A percentile compares a stretch with the other conserved stretches of the same genome.
These are phyloP conservation scores for Tor tambroides DNA, from an alignment of 2,113 vertebrate genomes.

Conservation along the genomic window DNA sequence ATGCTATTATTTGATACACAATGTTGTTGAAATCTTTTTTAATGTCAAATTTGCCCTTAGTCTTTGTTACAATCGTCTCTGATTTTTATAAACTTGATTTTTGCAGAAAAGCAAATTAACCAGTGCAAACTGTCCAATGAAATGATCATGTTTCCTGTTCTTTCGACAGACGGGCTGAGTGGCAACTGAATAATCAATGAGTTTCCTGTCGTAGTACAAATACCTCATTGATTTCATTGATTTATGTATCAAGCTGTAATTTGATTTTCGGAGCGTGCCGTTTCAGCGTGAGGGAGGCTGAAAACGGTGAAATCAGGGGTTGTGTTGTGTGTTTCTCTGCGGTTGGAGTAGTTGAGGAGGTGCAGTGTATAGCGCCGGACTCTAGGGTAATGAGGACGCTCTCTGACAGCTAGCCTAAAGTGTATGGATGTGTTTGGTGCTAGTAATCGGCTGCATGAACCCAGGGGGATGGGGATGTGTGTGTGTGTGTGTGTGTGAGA, in stretches of 20 bases:
- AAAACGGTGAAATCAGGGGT: not conserved
- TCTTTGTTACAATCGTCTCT: not conserved
- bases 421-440: conserved; percentile 80
- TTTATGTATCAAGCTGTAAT: conserved; percentile 36
- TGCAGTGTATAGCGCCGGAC: conserved; percentile 65
- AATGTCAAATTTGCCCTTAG: not conserved
- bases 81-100: not conserved
- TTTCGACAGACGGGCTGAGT: not conserved
- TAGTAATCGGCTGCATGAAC: conserved; percentile 79
- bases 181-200: conserved; percentile 47
- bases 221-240: conserved; percentile 45
- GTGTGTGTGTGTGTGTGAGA: conserved; percentile 22
- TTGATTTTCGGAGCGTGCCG: conserved; percentile 1
- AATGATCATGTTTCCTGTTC: conserved; percentile 24
- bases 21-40: not conserved
- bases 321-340: conserved; percentile 30
- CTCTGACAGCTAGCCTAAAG: conserved; percentile 79
- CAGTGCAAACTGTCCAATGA: not conserved
- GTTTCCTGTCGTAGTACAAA: conserved; percentile 4
- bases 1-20: not conserved
- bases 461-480: conserved; percentile 64
- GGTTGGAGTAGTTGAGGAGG: conserved; percentile 4
- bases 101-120: not conserved
- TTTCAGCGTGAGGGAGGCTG: not conserved
- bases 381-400: conserved; percentile 76